Conservation (phyloP, 2,888 invertebrate species). For the Acrocyrtus sp. region DNA sequence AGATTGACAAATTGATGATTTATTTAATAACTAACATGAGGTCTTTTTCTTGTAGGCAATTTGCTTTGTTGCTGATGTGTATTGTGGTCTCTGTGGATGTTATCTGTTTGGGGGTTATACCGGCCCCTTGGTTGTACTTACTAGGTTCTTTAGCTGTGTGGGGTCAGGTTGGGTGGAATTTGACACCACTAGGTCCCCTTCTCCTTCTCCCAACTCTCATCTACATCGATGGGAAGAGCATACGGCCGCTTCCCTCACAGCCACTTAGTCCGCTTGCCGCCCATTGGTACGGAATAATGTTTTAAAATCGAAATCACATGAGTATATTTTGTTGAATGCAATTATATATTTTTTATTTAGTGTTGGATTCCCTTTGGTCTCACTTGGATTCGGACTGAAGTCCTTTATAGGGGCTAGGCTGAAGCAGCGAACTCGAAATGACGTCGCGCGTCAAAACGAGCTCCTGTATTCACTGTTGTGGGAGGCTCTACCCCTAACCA, state of each 20-base stretch:
- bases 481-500: slow-evolving; percentile 63
- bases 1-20: too few species aligned
- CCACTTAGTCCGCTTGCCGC: slow-evolving; percentile 63
- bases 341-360: slow-evolving; percentile 37
- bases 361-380: slow-evolving; percentile 64
- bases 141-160: slow-evolving; percentile 61
- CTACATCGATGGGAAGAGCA: slow-evolving; percentile 63
- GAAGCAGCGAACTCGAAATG: slow-evolving; percentile 63
- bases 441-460: slow-evolving; percentile 62
- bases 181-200: slow-evolving; percentile 62
- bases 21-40: too few species aligned
- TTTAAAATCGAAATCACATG: not conserved
- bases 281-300: slow-evolving; percentile 58
- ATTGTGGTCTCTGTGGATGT: slow-evolving; percentile 64
- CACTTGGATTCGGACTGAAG: slow-evolving; percentile 63
- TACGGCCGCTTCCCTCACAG: slow-evolving; percentile 62
- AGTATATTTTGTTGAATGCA: not conserved
- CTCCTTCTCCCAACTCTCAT: slow-evolving; percentile 63
- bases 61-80: slow-evolving; percentile 62
- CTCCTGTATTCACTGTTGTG: slow-evolving; percentile 60
- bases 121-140: slow-evolving; percentile 63
- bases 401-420: slow-evolving; percentile 62
- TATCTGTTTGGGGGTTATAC: slow-evolving; percentile 63
- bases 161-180: slow-evolving; percentile 62
- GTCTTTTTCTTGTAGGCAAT: slow-evolving; percentile 56